Base-by-base conservation (phyloP, 2,888 invertebrate genomes). In the Scaptomyza reducta region DNA sequence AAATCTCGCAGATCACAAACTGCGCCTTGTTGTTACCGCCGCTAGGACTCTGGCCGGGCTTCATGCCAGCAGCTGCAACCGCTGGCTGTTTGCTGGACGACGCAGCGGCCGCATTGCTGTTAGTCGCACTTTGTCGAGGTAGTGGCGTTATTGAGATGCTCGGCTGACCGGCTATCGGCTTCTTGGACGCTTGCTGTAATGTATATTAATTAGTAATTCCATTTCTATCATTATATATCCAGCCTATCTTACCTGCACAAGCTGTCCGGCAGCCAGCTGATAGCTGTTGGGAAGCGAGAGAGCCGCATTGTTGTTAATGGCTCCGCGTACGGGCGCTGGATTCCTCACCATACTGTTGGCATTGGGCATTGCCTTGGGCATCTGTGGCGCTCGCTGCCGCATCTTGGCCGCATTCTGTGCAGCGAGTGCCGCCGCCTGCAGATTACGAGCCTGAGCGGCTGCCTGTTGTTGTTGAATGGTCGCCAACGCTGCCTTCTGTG, bases 1-100 rank as follows among this genome's bases (percentile, higher is more conserved):
- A 99, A 73, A 98, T 98, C 93, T 98, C 98, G 92, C 98, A 99
- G 79, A 98, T 97, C 75, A 98, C 97, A 92, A 97, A 97, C 29
- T 96, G 95, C 80, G 95, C 95, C 91, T 97, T 97, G 68, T 94
- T 94, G 74, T 94, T 94, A 54, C 85, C 87, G 59, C 79, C 76
- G 64, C 88, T 89, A 47, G 90, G 89, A 83, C 73, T 89, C 77
- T 91, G 91, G 9, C 92, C 92, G 3, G 93, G 93, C 74, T 94
- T 93, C 70, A 93, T 92, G 10, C 93, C 93, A 42, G 90, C 79
- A 10, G 78, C 67, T 46, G 77, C 67, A 41, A 61, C 67, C 49
- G 89, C 77, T 46, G 90, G 90, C 70, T 83, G 74, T 79, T 91
- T 91, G 80, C 89, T 91, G 38, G 91, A 90, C 5, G 93, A 92